These are phyloP conservation scores for Ophiothrix spiculata DNA, from an alignment of 35 echinoderm and acorn worm genomes.

Conservation along the genomic window DNA sequence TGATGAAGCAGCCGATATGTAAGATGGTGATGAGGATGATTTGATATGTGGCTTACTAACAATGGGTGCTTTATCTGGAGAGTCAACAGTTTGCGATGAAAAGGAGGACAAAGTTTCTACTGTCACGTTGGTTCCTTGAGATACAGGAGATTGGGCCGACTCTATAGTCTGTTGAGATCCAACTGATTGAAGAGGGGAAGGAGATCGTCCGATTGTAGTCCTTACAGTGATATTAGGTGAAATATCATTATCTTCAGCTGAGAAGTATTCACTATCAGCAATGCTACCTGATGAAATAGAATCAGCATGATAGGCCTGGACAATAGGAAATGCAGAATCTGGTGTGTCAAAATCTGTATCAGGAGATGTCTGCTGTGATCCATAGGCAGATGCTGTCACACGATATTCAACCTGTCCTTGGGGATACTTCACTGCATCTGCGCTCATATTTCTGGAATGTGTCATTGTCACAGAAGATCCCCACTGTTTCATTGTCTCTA, in stretches of 20 bases:
- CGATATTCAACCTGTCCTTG: neutral
- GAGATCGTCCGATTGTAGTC: neutral
- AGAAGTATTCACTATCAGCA: slow-evolving; percentile 90
- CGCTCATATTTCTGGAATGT: slow-evolving; percentile 34
- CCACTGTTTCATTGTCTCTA: slow-evolving; percentile 31
- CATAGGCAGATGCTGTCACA: neutral
- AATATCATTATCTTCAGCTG: slow-evolving; percentile 68
- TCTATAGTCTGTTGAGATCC: neutral
- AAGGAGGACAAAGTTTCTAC: slow-evolving; percentile 21
- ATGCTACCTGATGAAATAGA: slow-evolving; percentile 38
- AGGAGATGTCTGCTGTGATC: neutral
- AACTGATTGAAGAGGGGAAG: neutral
- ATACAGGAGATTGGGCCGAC: slow-evolving; percentile 9
- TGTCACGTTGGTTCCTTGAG: neutral
- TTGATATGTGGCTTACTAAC: neutral
- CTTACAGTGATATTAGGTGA: neutral
- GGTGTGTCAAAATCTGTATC: slow-evolving; percentile 1
- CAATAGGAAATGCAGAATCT: neutral
- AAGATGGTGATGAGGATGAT: slow-evolving; percentile 41
- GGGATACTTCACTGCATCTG: slow-evolving; percentile 23
- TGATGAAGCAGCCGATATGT: slow-evolving; percentile 46
- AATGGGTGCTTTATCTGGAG: neutral
- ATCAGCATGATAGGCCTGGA: slow-evolving; percentile 21
- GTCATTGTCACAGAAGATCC: neutral
- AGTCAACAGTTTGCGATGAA: slow-evolving; percentile 24